These are phyloP conservation scores for Drosophila mercatorum DNA, from an alignment of 2,888 invertebrate species.

Conservation along the genomic window DNA sequence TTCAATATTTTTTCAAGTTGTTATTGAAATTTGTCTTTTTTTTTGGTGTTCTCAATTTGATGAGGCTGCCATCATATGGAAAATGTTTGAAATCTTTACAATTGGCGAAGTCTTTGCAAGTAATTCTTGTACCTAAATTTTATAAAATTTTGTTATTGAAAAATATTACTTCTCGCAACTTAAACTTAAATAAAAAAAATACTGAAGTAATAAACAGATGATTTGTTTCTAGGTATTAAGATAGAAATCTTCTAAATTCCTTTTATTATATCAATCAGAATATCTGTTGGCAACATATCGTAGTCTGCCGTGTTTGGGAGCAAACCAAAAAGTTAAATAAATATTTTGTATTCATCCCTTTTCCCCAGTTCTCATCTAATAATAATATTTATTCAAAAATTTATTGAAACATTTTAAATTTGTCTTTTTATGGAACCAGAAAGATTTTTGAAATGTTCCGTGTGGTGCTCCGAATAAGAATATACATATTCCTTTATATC, in stretches of 20 bases:
- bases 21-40: neutral
- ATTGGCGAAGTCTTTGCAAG: neutral
- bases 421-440: too few relatives aligned
- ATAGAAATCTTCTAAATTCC: neutral
- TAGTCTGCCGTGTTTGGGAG: too few relatives aligned
- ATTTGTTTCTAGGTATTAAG: neutral
- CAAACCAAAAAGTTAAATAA: too few relatives aligned
- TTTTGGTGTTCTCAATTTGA: neutral
- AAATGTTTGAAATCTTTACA: constrained; percentile 4
- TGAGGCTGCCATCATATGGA: constrained; percentile 8
- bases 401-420: too few relatives aligned
- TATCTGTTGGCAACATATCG: neutral
- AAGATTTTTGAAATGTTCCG: too few relatives aligned
- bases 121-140: neutral
- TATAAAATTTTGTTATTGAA: neutral
- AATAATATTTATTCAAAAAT: too few relatives aligned
- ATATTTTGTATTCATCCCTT: too few relatives aligned
- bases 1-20: neutral
- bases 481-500: neutral
- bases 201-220: neutral
- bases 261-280: neutral
- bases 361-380: too few relatives aligned
- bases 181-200: neutral
- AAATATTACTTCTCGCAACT: neutral
- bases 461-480: too few relatives aligned